Conservation (phyloP, 2,113 vertebrate genomes). For the Megatriorchis doriae region DNA sequence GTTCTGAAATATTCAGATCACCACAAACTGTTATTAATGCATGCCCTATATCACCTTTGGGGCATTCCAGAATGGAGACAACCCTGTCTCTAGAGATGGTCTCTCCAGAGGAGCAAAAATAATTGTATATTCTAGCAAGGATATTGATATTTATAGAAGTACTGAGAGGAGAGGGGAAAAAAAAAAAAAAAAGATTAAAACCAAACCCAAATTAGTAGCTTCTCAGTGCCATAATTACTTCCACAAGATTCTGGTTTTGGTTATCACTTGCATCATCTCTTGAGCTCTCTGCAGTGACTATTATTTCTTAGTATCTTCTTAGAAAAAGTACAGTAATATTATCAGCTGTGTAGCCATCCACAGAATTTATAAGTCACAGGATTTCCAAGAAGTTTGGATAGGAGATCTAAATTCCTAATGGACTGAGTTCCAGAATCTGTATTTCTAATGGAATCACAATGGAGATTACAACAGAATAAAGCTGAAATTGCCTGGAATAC, state of each 20-base stretch:
- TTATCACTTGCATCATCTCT: constrained; percentile 75
- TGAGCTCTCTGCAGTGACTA: not conserved
- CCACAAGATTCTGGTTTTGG: constrained; percentile 68
- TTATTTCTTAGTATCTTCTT: constrained; percentile 14
- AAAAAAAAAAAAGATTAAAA: not conserved
- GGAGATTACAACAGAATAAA: not conserved
- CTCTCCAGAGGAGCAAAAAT: not conserved
- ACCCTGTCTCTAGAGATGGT: not conserved
- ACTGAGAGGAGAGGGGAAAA: not conserved
- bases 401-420: not conserved
- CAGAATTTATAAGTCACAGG: not conserved
- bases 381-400: not conserved
- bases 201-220: not conserved
- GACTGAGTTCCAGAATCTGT: not conserved
- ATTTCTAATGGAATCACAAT: not conserved
- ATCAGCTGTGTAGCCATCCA: not conserved
- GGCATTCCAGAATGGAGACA: not conserved
- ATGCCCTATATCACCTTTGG: not conserved
- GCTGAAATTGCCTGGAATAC: not conserved
- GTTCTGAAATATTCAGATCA: not conserved
- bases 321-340: not conserved
- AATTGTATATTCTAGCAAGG: not conserved
- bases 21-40: not conserved
- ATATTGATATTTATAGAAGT: not conserved
- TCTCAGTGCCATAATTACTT: constrained; percentile 82